These are phyloP conservation scores for Caloenas nicobarica DNA, from an alignment of 2,113 vertebrate species.

Conservation along the genomic window DNA sequence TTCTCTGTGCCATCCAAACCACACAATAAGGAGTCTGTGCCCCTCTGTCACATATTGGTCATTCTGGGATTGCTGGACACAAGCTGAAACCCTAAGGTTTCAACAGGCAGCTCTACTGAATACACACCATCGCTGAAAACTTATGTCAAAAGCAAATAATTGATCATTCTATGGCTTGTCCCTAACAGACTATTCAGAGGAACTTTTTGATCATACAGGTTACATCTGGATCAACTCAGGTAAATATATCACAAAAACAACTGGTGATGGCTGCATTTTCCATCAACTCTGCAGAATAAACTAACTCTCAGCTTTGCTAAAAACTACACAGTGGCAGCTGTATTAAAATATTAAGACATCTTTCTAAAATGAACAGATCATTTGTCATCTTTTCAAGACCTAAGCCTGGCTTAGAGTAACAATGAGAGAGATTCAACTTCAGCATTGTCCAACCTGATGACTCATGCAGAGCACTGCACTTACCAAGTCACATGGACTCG, in stretches of 20 bases:
- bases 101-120: neutral
- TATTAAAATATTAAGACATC: neutral
- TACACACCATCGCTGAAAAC: neutral
- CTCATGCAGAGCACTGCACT: conserved; percentile 1
- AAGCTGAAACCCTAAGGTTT: neutral
- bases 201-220: neutral
- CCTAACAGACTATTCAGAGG: neutral
- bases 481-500: neutral
- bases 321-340: neutral
- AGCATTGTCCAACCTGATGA: conserved; percentile 14
- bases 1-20: conserved; percentile 15
- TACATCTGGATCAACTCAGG: neutral
- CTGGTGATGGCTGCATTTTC: neutral
- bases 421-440: neutral
- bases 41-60: neutral
- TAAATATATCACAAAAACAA: neutral
- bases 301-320: neutral
- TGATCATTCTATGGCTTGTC: neutral
- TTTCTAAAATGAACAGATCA: neutral
- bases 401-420: neutral
- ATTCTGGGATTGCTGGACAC: neutral
- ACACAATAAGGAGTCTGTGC: conserved; percentile 37
- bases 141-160: neutral
- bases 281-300: neutral
- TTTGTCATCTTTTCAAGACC: conserved; percentile 25